Evolutionary conservation across 2,113 vertebrate species (phyloP).

Genomic region (Nettapus auritus): DNA sequence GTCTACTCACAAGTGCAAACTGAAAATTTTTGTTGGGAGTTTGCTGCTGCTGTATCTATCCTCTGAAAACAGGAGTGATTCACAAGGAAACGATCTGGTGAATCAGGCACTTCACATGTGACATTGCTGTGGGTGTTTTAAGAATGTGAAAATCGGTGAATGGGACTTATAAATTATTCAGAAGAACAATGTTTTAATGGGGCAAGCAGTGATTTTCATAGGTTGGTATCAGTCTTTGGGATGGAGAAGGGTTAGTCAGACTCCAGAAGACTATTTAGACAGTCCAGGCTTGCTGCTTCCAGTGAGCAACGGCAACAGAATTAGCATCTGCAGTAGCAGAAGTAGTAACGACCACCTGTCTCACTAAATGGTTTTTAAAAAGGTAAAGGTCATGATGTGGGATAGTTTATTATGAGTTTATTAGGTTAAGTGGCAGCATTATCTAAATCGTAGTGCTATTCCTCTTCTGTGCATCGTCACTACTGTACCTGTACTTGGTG

Average conservation of each 20-base stretch:
- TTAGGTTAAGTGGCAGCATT: not conserved
- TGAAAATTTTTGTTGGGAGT: not conserved
- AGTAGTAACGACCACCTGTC: not conserved
- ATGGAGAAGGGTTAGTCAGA: not conserved
- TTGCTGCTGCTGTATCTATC: not conserved
- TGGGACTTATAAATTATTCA: not conserved
- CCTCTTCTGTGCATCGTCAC: accelerated
- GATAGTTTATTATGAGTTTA: not conserved
- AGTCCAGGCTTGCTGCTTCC: accelerated
- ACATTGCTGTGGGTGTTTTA: not conserved
- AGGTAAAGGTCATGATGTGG: not conserved
- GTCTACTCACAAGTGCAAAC: not conserved
- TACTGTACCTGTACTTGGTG: not conserved
- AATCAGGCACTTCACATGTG: accelerated
- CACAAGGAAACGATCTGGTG: accelerated
- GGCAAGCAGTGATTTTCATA: not conserved
- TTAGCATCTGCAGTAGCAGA: not conserved
- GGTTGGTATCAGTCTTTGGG: not conserved
- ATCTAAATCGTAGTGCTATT: not conserved
- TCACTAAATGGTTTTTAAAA: not conserved
- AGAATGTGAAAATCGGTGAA: not conserved
- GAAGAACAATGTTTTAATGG: not conserved
- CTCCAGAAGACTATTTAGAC: not conserved
- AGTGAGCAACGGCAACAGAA: not conserved
- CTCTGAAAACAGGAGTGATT: accelerated